Conservation (phyloP, 2,113 vertebrate species). For the Cromileptes altivelis region DNA sequence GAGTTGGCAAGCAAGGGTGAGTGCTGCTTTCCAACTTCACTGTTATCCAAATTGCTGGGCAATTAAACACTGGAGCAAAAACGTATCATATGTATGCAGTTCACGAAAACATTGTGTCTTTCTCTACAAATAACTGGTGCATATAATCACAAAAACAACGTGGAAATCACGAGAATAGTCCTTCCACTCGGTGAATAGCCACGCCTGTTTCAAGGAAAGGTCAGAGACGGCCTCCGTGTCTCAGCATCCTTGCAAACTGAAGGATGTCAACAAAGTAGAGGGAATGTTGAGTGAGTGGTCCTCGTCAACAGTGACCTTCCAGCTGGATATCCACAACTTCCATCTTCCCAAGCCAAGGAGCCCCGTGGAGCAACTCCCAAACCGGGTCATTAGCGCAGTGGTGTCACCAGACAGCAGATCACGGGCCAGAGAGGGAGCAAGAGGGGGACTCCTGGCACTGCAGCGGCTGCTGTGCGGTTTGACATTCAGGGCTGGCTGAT, state of each 20-base stretch:
- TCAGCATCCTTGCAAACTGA: constrained; percentile 36
- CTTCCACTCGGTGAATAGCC: not conserved
- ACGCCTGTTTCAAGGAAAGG: not conserved
- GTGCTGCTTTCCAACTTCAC: constrained; percentile 71
- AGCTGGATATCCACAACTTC: constrained; percentile 84
- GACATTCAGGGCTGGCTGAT: constrained; percentile 88
- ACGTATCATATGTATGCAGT: constrained; percentile 43
- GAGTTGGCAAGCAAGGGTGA: constrained; percentile 69
- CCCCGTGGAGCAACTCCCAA: constrained; percentile 83
- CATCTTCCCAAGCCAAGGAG: constrained; percentile 85
- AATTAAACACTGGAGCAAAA: constrained; percentile 72
- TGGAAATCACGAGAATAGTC: not conserved
- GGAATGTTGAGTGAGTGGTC: constrained; percentile 66
- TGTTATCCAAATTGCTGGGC: constrained; percentile 75
- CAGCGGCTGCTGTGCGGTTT: constrained; percentile 84
- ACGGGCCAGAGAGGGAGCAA: constrained; percentile 82
- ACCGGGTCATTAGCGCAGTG: constrained; percentile 86
- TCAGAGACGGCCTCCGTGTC: constrained; percentile 12
- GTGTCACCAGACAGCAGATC: constrained; percentile 87
- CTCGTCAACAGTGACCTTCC: constrained; percentile 83
- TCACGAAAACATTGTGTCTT: constrained; percentile 34
- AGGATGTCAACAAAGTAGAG: constrained; percentile 64
- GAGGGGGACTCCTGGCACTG: constrained; percentile 85
- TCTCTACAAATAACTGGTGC: constrained; percentile 8
- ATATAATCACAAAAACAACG: constrained; percentile 2